Percentiles rank a stretch among this genome's conserved stretches.
phyloP scores from a whole-genome alignment of 2,888 invertebrate genomes.

The Liposcelis brunnea region DNA sequence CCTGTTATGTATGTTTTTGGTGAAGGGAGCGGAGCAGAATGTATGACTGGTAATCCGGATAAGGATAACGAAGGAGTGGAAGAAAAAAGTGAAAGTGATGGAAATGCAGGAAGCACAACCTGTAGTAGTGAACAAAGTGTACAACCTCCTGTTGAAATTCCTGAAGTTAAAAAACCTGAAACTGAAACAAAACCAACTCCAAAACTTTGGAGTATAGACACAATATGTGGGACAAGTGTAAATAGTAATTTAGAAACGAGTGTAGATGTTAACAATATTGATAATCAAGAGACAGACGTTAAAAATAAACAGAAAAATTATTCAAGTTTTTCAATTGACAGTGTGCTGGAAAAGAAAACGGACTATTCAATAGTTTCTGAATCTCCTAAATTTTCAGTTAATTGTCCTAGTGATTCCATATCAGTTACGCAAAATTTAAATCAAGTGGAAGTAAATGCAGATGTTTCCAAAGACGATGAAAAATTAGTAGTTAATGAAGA shows the following conservation, averaged over 20 bases:
- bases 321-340: too few relatives aligned
- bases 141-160: not conserved
- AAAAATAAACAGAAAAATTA: too few relatives aligned
- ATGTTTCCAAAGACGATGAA: conserved; percentile 11
- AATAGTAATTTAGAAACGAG: too few relatives aligned
- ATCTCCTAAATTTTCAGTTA: too few relatives aligned
- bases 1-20: conserved; percentile 50
- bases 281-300: too few relatives aligned
- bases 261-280: too few relatives aligned
- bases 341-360: too few relatives aligned
- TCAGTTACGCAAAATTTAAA: not conserved
- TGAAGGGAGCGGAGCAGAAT: conserved; percentile 52
- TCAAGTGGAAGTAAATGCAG: not conserved
- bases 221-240: conserved; percentile 17
- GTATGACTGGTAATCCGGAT: conserved; percentile 51
- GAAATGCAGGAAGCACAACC: too few relatives aligned
- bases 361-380: too few relatives aligned
- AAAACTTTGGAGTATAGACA: conserved; percentile 22
- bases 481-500: conserved; percentile 11
- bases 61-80: conserved; percentile 5
- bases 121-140: not conserved
- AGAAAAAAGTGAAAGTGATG: conserved; percentile 9
- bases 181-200: conserved; percentile 13
- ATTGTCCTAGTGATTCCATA: too few relatives aligned
- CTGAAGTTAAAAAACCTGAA: conserved; percentile 8